Evolutionary conservation across 2,113 vertebrate species (phyloP), one percentile per base, ranked within the genome.

Genomic region (Pedetes capensis): DNA sequence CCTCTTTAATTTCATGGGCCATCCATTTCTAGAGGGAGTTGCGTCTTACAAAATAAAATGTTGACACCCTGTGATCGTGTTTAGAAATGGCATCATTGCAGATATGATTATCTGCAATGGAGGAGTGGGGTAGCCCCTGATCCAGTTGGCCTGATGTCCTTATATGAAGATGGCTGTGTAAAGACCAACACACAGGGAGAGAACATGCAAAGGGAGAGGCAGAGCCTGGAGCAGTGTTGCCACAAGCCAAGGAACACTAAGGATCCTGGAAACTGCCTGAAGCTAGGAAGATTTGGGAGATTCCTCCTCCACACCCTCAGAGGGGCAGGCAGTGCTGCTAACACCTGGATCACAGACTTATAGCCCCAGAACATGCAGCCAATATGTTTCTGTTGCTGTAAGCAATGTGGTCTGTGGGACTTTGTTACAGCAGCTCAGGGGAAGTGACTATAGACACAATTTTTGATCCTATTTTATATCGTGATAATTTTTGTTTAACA

Each of bases 201-300:
- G 22, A 3, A 34, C 25, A 34, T 9, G 10, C 13, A 32, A 49
- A 14, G 59, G 32, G n/a, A 61, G 23, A 69, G 32, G 29, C 17
- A 17, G 14, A 3, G 27, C 20, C 32, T 6, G 16, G 27, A 51
- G 8, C 13, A 13, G 55, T 3, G n/a, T 29, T 44, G 8, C 27
- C 55, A 12, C 16, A 10, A n/a, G 22, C 16, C n/a, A n/a, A 27
- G 57, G 13, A 14, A 11, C 0, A 4, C 53, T 8, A 0, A 27
- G 44, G 0, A 0, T 5, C 27, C 11, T 34, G 8, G 6, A 2
- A 6, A 8, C 49, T 7, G 4, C 14, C n/a, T 0, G 29, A n/a
- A n/a, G 16, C 49, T 12, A 32, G 18, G 47, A 1, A 25, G 16
- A 29, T 11, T 34, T 13, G 5, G 42, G 66, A 44, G 37, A 3